Evolutionary conservation across 2,888 invertebrate species (phyloP), one percentile per base, ranked within the genome.

Genomic region (Sinelater perroti): DNA sequence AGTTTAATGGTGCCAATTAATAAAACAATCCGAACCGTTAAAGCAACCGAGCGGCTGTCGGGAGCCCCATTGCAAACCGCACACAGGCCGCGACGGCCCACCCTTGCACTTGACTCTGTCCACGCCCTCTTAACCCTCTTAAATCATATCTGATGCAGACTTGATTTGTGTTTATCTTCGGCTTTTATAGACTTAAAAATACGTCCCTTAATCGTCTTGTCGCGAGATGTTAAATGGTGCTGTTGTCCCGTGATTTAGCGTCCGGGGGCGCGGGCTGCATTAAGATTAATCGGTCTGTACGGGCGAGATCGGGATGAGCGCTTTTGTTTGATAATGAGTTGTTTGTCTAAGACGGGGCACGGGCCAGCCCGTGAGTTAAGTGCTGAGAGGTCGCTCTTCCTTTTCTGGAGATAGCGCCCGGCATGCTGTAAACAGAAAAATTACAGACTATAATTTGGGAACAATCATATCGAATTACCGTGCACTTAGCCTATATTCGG

Each of bases 401-500:
- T 13, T 33, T 14, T 7, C 16, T 16, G 11, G 14, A 33, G 11
- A 14, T 8, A 8, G 6, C 33, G 10, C n/a, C n/a, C 8, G 18
- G 21, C 38, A 21, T 20, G 38, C 21, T 38, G 38, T 38, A 38
- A 38, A 38, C 38, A 18, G 20, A 38, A 38, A 38, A 21, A 38
- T 20, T 38, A 38, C 38, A 18, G 38, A 13, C 28, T 42, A 31
- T 49, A 49, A 49, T 36, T 49, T 36, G 10, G 10, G 26, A 36
- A 49, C 21, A 49, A 49, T 49, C 20, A 36, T 33, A 33, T 18
- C 24, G 33, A 35, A 49, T 24, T 49, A 36, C 36, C 21, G 20
- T 42, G 42, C 40, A 64, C 63, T 70, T 68, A 69, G 67, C 69
- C 68, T 65, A 70, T 64, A 70, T 69, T 70, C 68, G 65, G 40